These are phyloP conservation scores for Leptinotarsa haldemani DNA, from an alignment of 2,888 invertebrate species.

Conservation along the genomic window DNA sequence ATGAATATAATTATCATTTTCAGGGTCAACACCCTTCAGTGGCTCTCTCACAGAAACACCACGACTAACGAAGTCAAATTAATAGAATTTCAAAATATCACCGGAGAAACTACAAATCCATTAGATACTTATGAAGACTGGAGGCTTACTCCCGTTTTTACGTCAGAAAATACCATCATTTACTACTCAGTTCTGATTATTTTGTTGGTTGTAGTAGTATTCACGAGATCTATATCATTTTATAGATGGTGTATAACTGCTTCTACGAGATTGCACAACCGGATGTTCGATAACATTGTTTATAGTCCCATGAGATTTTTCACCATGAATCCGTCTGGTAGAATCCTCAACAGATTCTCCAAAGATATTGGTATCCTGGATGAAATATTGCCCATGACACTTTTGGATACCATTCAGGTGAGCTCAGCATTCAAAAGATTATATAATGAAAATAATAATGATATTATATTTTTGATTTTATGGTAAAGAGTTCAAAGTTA, in stretches of 20 bases:
- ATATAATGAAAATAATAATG: no score
- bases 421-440: neutral
- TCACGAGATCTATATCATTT: constrained; percentile 68
- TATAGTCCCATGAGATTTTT: constrained; percentile 77
- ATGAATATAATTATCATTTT: neutral
- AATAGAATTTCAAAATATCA: neutral
- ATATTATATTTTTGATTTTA: no score
- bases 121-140: constrained; percentile 8
- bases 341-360: constrained; percentile 78
- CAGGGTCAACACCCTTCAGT: neutral
- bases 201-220: constrained; percentile 54
- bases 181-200: constrained; percentile 31
- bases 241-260: constrained; percentile 69
- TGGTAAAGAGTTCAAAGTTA: no score
- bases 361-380: constrained; percentile 76
- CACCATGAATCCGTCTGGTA: constrained; percentile 74
- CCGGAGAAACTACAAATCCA: neutral
- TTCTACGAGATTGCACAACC: constrained; percentile 70
- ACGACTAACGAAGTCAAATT: neutral
- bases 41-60: neutral
- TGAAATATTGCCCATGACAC: constrained; percentile 67
- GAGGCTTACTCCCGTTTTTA: constrained; percentile 31
- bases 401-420: constrained; percentile 68
- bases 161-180: constrained; percentile 11
- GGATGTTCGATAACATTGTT: constrained; percentile 70